Base-by-base conservation (phyloP, 1,140 invertebrate species). In the Callitettix versicolor region DNA sequence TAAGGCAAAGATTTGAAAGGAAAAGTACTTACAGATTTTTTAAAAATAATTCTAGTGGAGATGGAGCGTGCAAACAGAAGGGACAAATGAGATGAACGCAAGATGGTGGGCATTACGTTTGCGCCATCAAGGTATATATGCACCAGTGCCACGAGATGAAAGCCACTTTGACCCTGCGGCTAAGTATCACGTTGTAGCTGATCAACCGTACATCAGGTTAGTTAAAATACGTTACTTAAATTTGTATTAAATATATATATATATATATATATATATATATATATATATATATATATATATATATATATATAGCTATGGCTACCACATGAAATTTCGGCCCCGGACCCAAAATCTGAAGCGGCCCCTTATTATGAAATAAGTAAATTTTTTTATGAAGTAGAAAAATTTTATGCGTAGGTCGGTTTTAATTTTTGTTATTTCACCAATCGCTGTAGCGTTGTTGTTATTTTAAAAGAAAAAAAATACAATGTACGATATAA, bases 121-220 rank as follows among this genome's bases (percentile, higher is more conserved):
- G 11, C 73, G 78, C 56, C 83, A 82, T 67, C 73, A 86, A 72
- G 85, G 85, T 14, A 75, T 88, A 9, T 73, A 82, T 11, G 85
- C 86, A 24, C 85, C 86, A 1, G 69, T 81, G 12, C 65, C 73
- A 3, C 72, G 88, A 64, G 76, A 74, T 0, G 85, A 88, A 69
- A 71, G 74, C 12, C 84, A 90, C 66, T 88, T 91, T 62, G 88
- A 91, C 70, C 79, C 86, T 1, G 86, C 78, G 22, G 77, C 86
- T 1, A 91, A 90, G 62, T 86, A 86, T 64, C 86, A 90, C 62
- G 74, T 91, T 4, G 79, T 85, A n/a, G 81, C 84, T 11, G 84
- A 88, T 70, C 72, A 75, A 54, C 73, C 70, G n/a, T 75, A 75
- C 17, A 69, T 73, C 30, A 73, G 74, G 73, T 74, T 61, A 58